A percentile compares a stretch with the other conserved stretches of the same genome.
Evolutionary conservation across 2,113 vertebrate species (phyloP).

Genomic region (Pithys albifrons): DNA sequence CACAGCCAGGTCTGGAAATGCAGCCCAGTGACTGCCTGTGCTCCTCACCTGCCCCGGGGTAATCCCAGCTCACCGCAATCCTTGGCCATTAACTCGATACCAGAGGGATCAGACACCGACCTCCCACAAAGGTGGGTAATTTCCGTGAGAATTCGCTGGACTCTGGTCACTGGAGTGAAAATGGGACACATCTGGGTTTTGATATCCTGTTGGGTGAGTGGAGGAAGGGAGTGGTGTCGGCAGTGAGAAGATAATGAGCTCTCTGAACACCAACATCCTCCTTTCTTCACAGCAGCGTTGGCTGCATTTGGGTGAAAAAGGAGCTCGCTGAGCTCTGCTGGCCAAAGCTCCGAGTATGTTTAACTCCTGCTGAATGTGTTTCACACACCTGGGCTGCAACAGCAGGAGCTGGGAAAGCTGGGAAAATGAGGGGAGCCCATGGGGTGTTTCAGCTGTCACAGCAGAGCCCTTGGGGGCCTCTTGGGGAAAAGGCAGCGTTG

Average conservation of each 20-base stretch:
- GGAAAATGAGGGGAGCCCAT: rapidly evolving
- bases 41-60: not conserved
- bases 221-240: not conserved
- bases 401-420: not conserved
- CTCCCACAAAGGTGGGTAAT: not conserved
- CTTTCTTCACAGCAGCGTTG: rapidly evolving
- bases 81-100: not conserved
- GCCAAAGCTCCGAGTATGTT: not conserved
- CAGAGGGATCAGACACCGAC: not conserved
- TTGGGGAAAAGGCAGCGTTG: not conserved
- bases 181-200: not conserved
- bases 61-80: not conserved
- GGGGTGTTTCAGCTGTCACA: not conserved
- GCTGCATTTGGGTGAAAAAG: not conserved
- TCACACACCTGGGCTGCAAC: not conserved
- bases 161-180: not conserved
- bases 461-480: not conserved
- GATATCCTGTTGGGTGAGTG: not conserved
- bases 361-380: not conserved
- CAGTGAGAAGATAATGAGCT: not conserved
- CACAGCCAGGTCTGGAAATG: not conserved
- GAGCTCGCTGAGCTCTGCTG: not conserved
- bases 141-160: not conserved
- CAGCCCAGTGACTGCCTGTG: not conserved
- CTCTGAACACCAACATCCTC: not conserved